These are phyloP conservation scores for Pseudopleuronectes americanus DNA, from an alignment of 2,797 vertebrate genomes.

Conservation along the genomic window DNA sequence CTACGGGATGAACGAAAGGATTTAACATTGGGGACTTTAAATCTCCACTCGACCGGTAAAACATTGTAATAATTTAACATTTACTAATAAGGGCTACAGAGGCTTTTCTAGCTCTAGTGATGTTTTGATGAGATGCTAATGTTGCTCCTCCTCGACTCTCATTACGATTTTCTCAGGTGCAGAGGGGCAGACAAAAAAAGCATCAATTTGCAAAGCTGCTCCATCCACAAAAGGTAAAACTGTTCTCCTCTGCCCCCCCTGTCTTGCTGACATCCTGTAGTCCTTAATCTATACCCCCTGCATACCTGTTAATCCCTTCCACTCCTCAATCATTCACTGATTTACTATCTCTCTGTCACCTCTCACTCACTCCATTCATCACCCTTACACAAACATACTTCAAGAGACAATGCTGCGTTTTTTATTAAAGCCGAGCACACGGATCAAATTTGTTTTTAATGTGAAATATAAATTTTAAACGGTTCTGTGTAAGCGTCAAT, in stretches of 20 bases:
- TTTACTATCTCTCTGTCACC: conserved; percentile 39
- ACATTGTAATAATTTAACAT: conserved; percentile 2
- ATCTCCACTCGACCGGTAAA: not conserved
- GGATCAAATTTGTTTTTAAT: conserved; percentile 35
- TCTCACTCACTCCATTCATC: conserved; percentile 46
- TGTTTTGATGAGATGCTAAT: conserved; percentile 7
- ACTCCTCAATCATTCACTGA: conserved; percentile 41
- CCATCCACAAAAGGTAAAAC: conserved; percentile 77
- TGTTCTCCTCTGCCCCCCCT: conserved; percentile 10
- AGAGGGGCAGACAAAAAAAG: conserved; percentile 59
- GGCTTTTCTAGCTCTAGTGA: conserved; percentile 7
- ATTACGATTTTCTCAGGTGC: conserved; percentile 67
- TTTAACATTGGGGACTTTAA: not conserved
- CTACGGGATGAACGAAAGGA: conserved; percentile 2
- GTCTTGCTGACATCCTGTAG: conserved; percentile 49
- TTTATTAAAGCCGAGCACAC: conserved; percentile 39
- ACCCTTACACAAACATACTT: conserved; percentile 38
- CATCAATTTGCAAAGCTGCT: conserved; percentile 50
- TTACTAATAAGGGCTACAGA: not conserved
- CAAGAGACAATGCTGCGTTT: conserved; percentile 27
- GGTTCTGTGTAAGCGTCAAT: conserved; percentile 13
- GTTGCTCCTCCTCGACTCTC: conserved; percentile 14
- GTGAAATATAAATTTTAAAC: conserved; percentile 28
- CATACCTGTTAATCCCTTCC: conserved; percentile 51
- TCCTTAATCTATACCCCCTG: conserved; percentile 64